Conservation (phyloP, 2,113 vertebrate genomes). For the Sminthopsis crassicaudata region DNA sequence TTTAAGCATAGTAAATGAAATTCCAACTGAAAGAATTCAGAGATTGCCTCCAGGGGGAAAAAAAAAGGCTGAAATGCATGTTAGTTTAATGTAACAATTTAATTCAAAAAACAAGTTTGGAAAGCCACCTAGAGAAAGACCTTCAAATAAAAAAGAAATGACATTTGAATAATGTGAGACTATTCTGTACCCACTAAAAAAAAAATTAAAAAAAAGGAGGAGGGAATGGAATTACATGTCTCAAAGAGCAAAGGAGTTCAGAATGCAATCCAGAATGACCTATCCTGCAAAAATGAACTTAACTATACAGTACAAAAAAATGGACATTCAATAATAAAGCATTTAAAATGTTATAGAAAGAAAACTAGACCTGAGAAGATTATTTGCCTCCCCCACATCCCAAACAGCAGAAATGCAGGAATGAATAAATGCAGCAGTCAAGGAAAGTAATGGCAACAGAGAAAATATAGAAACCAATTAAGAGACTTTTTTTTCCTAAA, state of each 20-base stretch:
- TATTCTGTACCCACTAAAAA: not conserved
- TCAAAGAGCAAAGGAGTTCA: not conserved
- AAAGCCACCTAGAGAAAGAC: not conserved
- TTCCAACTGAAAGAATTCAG: not conserved
- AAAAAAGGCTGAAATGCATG: not conserved
- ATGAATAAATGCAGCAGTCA: not conserved
- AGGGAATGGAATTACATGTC: not conserved
- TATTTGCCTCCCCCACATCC: not conserved
- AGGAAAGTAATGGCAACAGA: not conserved
- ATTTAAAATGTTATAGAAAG: not conserved
- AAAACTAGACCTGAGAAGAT: not conserved
- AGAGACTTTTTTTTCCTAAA: not conserved
- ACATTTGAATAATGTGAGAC: not conserved
- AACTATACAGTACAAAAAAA: not conserved
- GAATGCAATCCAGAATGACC: not conserved
- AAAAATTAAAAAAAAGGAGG: not conserved
- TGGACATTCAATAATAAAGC: not conserved
- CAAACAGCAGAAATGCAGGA: not conserved
- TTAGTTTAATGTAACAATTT: not conserved
- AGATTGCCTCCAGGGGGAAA: not conserved
- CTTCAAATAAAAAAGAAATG: not conserved
- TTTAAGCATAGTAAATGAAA: not conserved
- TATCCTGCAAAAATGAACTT: not conserved
- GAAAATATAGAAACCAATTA: not conserved
- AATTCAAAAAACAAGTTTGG: not conserved